A percentile compares a stretch with the other conserved stretches of the same genome.
Conservation (phyloP, 92 coral and sea anemone genomes). For the Phenganax marumi region DNA sequence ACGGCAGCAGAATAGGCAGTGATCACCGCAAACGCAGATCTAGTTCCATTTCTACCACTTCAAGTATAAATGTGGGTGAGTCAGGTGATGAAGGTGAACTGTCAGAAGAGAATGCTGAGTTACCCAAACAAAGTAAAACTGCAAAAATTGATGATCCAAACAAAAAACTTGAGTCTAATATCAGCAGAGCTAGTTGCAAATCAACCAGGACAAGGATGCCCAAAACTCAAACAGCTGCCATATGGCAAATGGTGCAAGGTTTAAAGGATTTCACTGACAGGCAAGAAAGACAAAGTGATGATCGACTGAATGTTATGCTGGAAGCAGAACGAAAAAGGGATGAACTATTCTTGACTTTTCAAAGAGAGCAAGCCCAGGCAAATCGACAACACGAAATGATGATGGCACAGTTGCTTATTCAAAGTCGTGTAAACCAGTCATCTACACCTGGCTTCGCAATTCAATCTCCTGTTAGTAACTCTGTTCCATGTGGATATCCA, state of each 20-base stretch:
- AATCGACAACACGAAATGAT: slow-evolving; percentile 40
- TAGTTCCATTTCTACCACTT: too few species aligned
- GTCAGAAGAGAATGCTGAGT: neutral
- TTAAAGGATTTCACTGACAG: slow-evolving; percentile 15
- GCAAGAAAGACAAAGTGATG: slow-evolving; percentile 40
- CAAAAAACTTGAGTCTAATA: slow-evolving; percentile 1
- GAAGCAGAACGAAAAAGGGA: slow-evolving; percentile 42
- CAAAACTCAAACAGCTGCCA: slow-evolving; percentile 51
- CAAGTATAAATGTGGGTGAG: neutral
- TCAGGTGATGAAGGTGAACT: neutral
- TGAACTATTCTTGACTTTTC: slow-evolving; percentile 42
- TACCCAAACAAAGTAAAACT: neutral
- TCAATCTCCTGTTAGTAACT: neutral
- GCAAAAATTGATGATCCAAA: neutral
- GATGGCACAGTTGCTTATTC: slow-evolving; percentile 45
- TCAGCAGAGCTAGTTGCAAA: neutral
- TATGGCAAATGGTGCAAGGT: slow-evolving; percentile 52
- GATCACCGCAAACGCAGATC: too few species aligned
- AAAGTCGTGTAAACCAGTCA: neutral
- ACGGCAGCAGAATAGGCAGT: too few species aligned
- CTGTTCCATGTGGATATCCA: neutral
- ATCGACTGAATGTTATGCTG: slow-evolving; percentile 21
- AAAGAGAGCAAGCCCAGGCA: slow-evolving; percentile 52
- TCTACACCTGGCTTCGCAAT: neutral
- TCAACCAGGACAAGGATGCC: slow-evolving; percentile 26